Evolutionary conservation across 2,113 vertebrate species (phyloP).

Genomic region (Silurus glanis): DNA sequence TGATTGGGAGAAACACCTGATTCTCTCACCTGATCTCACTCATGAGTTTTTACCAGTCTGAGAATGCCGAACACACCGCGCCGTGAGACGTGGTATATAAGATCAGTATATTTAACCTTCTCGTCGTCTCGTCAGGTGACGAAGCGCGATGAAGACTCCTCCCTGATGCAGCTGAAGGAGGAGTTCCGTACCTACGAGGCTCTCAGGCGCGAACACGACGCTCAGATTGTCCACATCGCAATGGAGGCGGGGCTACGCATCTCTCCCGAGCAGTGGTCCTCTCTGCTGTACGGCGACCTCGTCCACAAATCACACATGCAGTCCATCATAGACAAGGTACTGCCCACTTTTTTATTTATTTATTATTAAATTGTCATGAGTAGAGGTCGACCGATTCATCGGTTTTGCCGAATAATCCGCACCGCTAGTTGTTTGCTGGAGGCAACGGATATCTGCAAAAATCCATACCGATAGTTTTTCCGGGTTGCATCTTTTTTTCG

Average conservation of each 20-base stretch:
- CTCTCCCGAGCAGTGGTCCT: slow-evolving; percentile 97
- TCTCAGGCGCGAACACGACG: slow-evolving; percentile 89
- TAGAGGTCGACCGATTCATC: too few relatives aligned
- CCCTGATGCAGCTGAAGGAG: slow-evolving; percentile 95
- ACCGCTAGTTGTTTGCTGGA: too few relatives aligned
- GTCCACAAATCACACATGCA: slow-evolving; percentile 99
- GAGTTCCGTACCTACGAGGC: slow-evolving; percentile 95
- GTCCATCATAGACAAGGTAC: slow-evolving; percentile 97
- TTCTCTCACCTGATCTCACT: slow-evolving; percentile 70
- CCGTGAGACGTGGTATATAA: background rate
- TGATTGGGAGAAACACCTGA: slow-evolving; percentile 62
- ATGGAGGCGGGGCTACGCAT: slow-evolving; percentile 97
- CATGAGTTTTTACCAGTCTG: slow-evolving; percentile 65
- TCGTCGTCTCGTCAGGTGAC: slow-evolving; percentile 79
- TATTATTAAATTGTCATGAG: too few relatives aligned
- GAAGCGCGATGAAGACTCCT: slow-evolving; percentile 97
- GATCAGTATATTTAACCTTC: background rate
- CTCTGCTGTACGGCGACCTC: slow-evolving; percentile 92
- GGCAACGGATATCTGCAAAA: too few relatives aligned
- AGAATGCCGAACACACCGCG: slow-evolving; percentile 58
- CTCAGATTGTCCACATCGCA: slow-evolving; percentile 96
- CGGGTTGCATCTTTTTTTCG: too few relatives aligned
- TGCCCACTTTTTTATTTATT: background rate
- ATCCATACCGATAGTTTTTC: too few relatives aligned
- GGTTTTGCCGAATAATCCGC: too few relatives aligned